A percentile compares a stretch with the other conserved stretches of the same genome.
Conservation (phyloP, 2,113 vertebrate species). For the Scophthalmus maximus region DNA sequence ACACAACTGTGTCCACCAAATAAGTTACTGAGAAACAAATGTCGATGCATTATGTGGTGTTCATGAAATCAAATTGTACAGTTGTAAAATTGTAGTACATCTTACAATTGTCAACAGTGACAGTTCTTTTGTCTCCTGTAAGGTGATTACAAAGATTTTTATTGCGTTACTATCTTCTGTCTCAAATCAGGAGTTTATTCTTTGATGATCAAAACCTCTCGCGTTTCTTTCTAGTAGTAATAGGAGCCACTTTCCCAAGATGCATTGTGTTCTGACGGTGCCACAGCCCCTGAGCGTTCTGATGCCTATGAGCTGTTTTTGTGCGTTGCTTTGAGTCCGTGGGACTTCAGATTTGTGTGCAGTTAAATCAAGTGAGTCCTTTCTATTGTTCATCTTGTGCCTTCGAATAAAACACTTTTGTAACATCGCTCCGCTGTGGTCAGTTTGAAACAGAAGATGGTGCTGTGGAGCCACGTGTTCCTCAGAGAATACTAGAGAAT, state of each 20-base stretch:
- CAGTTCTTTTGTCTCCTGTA: constrained; percentile 8
- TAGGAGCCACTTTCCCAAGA: not conserved
- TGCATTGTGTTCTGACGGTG: constrained; percentile 7
- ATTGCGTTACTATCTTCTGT: not conserved
- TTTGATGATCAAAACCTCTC: not conserved
- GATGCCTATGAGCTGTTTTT: constrained; percentile 15
- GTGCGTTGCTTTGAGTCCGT: constrained; percentile 29
- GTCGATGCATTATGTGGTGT: constrained; percentile 1
- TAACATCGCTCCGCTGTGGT: not conserved
- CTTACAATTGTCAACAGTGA: too few relatives aligned
- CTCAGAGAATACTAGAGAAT: not conserved
- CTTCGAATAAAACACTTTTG: constrained; percentile 71
- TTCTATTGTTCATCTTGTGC: constrained; percentile 59
- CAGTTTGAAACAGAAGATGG: constrained; percentile 44
- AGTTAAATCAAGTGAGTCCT: constrained; percentile 13
- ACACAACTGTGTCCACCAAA: constrained; percentile 41
- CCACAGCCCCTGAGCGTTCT: not conserved
- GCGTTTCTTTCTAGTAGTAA: not conserved
- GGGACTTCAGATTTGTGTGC: constrained; percentile 37
- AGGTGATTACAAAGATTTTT: constrained; percentile 6
- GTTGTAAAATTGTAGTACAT: not conserved
- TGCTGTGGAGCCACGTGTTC: not conserved
- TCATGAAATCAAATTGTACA: constrained; percentile 3
- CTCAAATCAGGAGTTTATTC: constrained; percentile 12
- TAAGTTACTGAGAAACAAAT: constrained; percentile 29